Base-by-base conservation (phyloP, 2,113 vertebrate genomes). In the Peromyscus californicus region DNA sequence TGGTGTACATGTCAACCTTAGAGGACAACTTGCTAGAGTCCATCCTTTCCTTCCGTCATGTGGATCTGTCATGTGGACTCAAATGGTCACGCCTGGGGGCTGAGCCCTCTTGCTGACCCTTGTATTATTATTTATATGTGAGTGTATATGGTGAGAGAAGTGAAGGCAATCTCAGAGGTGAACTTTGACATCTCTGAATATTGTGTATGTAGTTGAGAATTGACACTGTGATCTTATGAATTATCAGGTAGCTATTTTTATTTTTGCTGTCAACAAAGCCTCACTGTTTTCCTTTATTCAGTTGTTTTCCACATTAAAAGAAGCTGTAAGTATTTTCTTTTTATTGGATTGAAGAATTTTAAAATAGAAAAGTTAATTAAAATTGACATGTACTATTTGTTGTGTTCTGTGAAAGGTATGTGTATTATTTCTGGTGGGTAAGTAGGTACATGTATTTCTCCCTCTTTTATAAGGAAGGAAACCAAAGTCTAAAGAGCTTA, bases 211-310 rank as follows among this genome's bases (percentile, higher is more conserved):
- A 88, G 10, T 85, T 97, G 91, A 94, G 83, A 95, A 86, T 67
- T 90, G 59, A 95, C 45, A 22, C 82, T 85, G 17, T 7, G 8
- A 65, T 84, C 42, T 82, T 97, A 76, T 33, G 51, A 51, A 31
- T 85, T 51, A 69, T 82, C 31, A 80, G 51, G 19, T 59, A 70
- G n/a, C 70, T 97, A 7, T 91, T 97, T 96, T 95, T 92, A 88
- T 95, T 91, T 96, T 95, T 57, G 76, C 39, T 84, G 57, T 95
- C 82, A 94, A 33, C 72, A 88, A 82, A 96, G 89, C 80, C 8
- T 63, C 70, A 94, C 93, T 72, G 4, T 96, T 67, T 95, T 96
- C 4, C 26, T 96, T 80, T 17, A 92, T 22, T 90, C 79, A 89
- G 9, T 57, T 86, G 17, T 75, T 95, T 92, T 31, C 29, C 33